phyloP scores from a whole-genome alignment of 2,888 invertebrate species.

The Anarsia innoxiella region DNA sequence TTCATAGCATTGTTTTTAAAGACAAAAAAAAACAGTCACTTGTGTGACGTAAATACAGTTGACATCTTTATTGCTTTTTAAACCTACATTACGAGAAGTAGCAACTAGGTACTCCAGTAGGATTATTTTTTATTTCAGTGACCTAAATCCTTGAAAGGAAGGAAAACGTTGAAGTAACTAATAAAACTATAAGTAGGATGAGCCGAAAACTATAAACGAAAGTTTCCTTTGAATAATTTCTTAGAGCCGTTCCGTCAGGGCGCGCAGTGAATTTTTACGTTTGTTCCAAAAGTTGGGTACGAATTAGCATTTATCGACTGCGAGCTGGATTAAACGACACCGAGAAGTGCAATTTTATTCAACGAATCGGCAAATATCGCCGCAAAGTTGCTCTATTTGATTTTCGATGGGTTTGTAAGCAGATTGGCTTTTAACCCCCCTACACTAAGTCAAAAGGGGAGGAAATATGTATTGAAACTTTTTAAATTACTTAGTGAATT shows the following conservation, averaged over 20 bases:
- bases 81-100: too few relatives aligned
- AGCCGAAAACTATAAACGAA: slow-evolving; percentile 30
- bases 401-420: slow-evolving; percentile 14
- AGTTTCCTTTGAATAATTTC: slow-evolving; percentile 36
- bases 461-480: too few relatives aligned
- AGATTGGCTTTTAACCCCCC: slow-evolving; percentile 11
- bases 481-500: too few relatives aligned
- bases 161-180: too few relatives aligned
- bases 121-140: too few relatives aligned
- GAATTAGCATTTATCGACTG: slow-evolving; percentile 60
- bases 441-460: too few relatives aligned
- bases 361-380: slow-evolving; percentile 25
- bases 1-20: too few relatives aligned
- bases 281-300: slow-evolving; percentile 43
- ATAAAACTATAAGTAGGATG: slow-evolving; percentile 24
- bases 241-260: slow-evolving; percentile 32
- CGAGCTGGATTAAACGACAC: slow-evolving; percentile 43
- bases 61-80: too few relatives aligned
- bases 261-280: slow-evolving; percentile 43
- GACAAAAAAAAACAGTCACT: too few relatives aligned
- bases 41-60: too few relatives aligned
- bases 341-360: slow-evolving; percentile 42
- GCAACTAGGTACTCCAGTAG: too few relatives aligned
- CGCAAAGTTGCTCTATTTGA: slow-evolving; percentile 24
- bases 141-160: too few relatives aligned